These are phyloP conservation scores for Callipepla californica DNA, from an alignment of 2,113 vertebrate genomes.

Conservation along the genomic window DNA sequence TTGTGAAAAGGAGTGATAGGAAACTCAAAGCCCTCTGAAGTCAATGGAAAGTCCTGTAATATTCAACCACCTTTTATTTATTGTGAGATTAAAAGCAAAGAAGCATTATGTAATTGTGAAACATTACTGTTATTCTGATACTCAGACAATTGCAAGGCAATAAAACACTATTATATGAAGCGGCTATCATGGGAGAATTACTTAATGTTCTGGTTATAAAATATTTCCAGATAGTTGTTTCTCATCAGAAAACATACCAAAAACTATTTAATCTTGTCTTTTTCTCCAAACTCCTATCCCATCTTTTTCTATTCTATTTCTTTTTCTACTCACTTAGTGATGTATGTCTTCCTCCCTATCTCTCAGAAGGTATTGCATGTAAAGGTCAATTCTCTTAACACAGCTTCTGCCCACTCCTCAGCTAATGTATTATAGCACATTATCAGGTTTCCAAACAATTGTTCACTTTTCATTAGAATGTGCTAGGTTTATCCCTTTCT, in stretches of 20 bases:
- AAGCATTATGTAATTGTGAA: slow-evolving; percentile 53
- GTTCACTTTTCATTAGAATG: slow-evolving; percentile 73
- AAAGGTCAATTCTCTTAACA: slow-evolving; percentile 67
- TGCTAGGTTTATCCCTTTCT: slow-evolving; percentile 69
- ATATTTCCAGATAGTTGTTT: slow-evolving; percentile 1
- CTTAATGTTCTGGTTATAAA: slow-evolving; percentile 18
- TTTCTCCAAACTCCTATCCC: slow-evolving; percentile 37
- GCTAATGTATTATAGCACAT: slow-evolving; percentile 69
- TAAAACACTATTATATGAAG: slow-evolving; percentile 46
- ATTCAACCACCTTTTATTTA: slow-evolving; percentile 48
- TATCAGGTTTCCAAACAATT: slow-evolving; percentile 79
- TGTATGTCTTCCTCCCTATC: slow-evolving; percentile 50
- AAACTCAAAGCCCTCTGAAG: slow-evolving; percentile 48
- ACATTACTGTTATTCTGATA: slow-evolving; percentile 23
- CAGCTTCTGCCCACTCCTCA: slow-evolving; percentile 64
- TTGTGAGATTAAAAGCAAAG: slow-evolving; percentile 53
- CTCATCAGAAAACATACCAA: not conserved
- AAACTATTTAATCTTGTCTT: slow-evolving; percentile 3
- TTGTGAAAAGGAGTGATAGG: slow-evolving; percentile 43
- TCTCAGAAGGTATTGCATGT: slow-evolving; percentile 39
- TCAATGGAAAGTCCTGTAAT: not conserved
- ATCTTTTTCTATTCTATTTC: slow-evolving; percentile 18
- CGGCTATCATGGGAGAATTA: slow-evolving; percentile 4
- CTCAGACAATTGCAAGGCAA: slow-evolving; percentile 33
- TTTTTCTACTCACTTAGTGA: slow-evolving; percentile 22